Percentiles rank a stretch among this genome's conserved stretches.
These are phyloP conservation scores for Dolichomitus sp. DNA, from an alignment of 2,888 invertebrate species.

Conservation along the genomic window DNA sequence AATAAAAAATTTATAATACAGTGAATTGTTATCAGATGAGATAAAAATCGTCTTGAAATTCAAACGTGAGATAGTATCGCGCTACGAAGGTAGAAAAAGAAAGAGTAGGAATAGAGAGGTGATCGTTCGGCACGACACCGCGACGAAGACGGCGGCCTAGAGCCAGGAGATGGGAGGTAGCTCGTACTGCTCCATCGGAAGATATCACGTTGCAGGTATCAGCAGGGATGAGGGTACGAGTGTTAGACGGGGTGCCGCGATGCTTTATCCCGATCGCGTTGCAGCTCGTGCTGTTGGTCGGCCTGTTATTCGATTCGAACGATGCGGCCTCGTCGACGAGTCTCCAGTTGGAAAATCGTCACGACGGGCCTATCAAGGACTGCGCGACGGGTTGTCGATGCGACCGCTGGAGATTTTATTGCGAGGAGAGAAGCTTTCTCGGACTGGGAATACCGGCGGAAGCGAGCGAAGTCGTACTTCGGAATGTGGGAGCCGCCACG, in stretches of 20 bases:
- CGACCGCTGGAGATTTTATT: constrained; percentile 80
- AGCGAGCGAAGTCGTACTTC: constrained; percentile 87
- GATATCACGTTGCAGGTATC: constrained; percentile 76
- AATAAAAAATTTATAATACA: background rate
- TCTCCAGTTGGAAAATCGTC: constrained; percentile 69
- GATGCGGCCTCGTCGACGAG: constrained; percentile 59
- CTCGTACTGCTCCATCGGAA: constrained; percentile 57
- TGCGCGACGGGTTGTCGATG: constrained; percentile 84
- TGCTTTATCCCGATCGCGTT: constrained; percentile 68
- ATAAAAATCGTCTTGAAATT: background rate
- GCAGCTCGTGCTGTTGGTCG: constrained; percentile 70
- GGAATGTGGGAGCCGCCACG: constrained; percentile 87
- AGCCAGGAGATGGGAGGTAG: constrained; percentile 70
- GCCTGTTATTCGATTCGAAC: constrained; percentile 58
- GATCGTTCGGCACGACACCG: background rate
- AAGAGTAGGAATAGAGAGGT: too few relatives aligned
- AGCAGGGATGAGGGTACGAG: constrained; percentile 73
- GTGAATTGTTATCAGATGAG: background rate
- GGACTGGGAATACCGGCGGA: constrained; percentile 77
- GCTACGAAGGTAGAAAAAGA: background rate
- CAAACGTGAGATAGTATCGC: background rate
- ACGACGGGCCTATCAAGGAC: constrained; percentile 77
- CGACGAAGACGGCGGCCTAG: constrained; percentile 15
- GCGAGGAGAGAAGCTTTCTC: constrained; percentile 76
- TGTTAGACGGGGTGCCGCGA: constrained; percentile 69